These are phyloP conservation scores for Luscinia luscinia DNA, from an alignment of 2,797 vertebrate species.

Conservation along the genomic window DNA sequence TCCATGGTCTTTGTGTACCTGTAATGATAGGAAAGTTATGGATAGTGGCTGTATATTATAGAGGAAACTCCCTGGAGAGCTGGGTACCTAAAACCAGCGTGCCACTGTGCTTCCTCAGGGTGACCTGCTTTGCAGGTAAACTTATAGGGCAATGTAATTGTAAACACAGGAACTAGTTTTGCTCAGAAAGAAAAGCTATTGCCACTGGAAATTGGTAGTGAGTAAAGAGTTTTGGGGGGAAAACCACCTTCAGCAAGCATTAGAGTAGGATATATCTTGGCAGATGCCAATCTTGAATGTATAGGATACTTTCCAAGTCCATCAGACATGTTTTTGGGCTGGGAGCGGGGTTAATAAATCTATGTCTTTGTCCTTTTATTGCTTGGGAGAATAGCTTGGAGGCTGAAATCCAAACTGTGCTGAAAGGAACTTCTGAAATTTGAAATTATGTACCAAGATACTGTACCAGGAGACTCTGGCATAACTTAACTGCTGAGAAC, in stretches of 20 bases:
- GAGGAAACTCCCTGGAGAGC: not conserved
- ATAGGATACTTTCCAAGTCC: conserved; percentile 6
- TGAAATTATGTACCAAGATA: not conserved
- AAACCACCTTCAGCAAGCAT: not conserved
- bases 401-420: not conserved
- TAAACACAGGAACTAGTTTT: not conserved
- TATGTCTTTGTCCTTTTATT: not conserved
- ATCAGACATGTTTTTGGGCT: not conserved
- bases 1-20: not conserved
- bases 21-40: not conserved
- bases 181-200: not conserved
- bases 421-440: conserved; percentile 4
- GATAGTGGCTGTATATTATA: not conserved
- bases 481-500: not conserved
- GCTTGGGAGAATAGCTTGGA: not conserved
- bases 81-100: not conserved
- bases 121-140: not conserved
- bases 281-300: conserved; percentile 3
- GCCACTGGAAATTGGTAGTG: not conserved
- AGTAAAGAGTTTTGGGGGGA: not conserved
- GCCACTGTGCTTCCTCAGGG: not conserved
- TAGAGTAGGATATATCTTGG: not conserved
- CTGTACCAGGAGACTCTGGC: not conserved
- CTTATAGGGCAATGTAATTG: not conserved
- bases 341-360: not conserved